These are phyloP conservation scores for Grammatotria lemairii DNA, from an alignment of 2,113 vertebrate genomes.

Conservation along the genomic window DNA sequence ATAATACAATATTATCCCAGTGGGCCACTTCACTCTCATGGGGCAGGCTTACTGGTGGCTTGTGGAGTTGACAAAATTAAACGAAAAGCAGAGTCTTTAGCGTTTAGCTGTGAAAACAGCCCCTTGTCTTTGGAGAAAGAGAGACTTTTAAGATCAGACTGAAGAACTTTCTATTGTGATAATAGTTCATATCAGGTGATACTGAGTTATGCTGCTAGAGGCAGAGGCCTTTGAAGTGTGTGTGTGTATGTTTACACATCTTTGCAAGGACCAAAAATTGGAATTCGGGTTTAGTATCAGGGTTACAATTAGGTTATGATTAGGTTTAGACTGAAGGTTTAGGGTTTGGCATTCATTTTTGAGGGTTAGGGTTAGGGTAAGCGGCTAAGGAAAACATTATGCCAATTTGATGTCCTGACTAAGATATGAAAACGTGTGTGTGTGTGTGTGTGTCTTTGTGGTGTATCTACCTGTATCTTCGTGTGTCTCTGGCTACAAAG, in stretches of 20 bases:
- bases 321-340: not conserved
- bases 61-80: not conserved
- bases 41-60: not conserved
- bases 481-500: not conserved
- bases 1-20: not conserved
- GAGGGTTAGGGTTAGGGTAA: not conserved
- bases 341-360: not conserved
- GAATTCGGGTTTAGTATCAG: not conserved
- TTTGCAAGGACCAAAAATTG: not conserved
- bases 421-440: not conserved
- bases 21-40: not conserved
- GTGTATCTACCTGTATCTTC: not conserved
- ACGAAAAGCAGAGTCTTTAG: not conserved
- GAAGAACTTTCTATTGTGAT: not conserved
- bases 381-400: not conserved
- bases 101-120: not conserved
- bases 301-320: not conserved
- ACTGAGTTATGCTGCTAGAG: not conserved
- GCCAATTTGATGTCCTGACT: not conserved
- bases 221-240: not conserved
- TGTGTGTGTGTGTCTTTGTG: not conserved
- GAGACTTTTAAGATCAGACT: not conserved
- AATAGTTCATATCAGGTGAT: not conserved
- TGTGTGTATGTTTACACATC: not conserved
- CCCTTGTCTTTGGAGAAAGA: not conserved